Evolutionary conservation across 2,113 vertebrate genomes (phyloP).

Genomic region (Paradoxurus hermaphroditus): DNA sequence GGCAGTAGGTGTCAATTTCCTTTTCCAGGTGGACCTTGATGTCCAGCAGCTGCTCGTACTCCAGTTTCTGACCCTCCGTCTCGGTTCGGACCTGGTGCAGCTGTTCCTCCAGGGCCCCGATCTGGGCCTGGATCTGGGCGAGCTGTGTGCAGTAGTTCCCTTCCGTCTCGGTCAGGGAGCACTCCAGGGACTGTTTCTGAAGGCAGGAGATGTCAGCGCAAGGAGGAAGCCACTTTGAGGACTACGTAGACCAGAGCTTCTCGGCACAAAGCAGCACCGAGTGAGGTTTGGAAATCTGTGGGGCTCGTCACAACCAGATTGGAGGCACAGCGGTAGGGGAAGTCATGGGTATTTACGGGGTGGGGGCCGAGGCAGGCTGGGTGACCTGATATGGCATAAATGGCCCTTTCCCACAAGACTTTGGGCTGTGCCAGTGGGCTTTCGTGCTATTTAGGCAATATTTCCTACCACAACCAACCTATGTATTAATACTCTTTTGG

Average conservation of each 20-base stretch:
- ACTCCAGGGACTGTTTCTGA: slow-evolving; percentile 91
- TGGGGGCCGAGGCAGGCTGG: background rate
- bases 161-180: slow-evolving; percentile 86
- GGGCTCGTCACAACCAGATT: background rate
- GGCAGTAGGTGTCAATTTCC: slow-evolving; percentile 79
- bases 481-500: background rate
- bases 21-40: slow-evolving; percentile 78
- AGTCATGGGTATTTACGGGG: background rate
- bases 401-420: background rate
- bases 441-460: background rate
- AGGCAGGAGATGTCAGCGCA: background rate
- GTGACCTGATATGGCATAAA: background rate
- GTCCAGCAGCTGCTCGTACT: slow-evolving; percentile 71
- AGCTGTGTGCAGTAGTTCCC: slow-evolving; percentile 88
- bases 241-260: background rate
- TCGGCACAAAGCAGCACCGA: background rate
- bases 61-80: slow-evolving; percentile 75
- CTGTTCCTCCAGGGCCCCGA: slow-evolving; percentile 86
- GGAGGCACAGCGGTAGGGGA: background rate
- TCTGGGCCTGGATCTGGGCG: slow-evolving; percentile 82
- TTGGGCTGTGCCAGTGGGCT: background rate
- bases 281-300: background rate
- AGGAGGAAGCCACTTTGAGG: background rate
- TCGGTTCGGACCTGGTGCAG: slow-evolving; percentile 82
- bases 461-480: background rate